A percentile compares a stretch with the other conserved stretches of the same genome.
phyloP scores from a whole-genome alignment of 2,113 vertebrate genomes.

The Chitala chitala region DNA sequence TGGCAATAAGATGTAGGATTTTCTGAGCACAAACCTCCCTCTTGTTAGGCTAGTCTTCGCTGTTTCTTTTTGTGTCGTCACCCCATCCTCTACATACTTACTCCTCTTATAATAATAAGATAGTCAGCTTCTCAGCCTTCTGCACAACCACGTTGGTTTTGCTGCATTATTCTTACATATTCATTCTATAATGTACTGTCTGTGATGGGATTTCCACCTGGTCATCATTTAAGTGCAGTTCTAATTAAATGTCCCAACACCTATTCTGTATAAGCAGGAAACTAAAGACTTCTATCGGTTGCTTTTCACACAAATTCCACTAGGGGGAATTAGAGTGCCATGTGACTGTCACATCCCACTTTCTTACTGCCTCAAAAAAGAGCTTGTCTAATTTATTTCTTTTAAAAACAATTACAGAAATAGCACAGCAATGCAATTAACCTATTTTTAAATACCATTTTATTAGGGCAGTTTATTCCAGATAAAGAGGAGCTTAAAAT shows the following conservation, averaged over 20 bases:
- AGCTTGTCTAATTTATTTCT: conserved; percentile 35
- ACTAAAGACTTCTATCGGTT: too few species aligned
- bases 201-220: background rate
- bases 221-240: conserved; percentile 6
- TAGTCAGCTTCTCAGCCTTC: too few species aligned
- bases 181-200: background rate
- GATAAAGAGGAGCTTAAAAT: conserved; percentile 46
- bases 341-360: background rate
- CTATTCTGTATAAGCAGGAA: too few species aligned
- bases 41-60: background rate
- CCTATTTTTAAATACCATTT: conserved; percentile 51
- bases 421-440: conserved; percentile 47
- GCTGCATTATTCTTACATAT: background rate
- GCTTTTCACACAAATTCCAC: conserved; percentile 32
- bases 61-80: background rate
- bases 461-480: conserved; percentile 48
- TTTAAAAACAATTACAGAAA: conserved; percentile 46
- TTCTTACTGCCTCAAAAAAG: conserved; percentile 3
- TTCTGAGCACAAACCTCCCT: background rate
- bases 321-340: conserved; percentile 50
- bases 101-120: too few species aligned
- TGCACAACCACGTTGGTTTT: too few species aligned
- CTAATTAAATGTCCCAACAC: background rate
- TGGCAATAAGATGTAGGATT: background rate
- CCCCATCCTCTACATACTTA: too few species aligned